phyloP scores from a whole-genome alignment of 2,888 invertebrate genomes.

The Zygothrica quintamaculata region DNA sequence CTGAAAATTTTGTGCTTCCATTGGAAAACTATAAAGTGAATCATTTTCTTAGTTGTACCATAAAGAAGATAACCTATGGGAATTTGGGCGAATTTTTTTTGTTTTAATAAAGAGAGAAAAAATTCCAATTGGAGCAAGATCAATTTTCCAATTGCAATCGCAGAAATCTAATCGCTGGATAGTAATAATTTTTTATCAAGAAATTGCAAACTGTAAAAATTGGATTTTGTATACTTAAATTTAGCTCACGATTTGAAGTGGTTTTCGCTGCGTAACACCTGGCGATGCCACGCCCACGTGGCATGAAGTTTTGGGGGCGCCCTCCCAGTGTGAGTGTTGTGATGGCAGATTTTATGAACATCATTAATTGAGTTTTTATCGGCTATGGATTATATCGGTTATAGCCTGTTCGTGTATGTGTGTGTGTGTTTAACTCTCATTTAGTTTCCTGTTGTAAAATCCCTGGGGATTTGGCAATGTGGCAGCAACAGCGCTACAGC shows the following conservation, averaged over 20 bases:
- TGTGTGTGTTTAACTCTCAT: slow-evolving; percentile 6
- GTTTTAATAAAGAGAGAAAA: too few relatives aligned
- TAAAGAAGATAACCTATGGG: too few relatives aligned
- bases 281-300: slow-evolving; percentile 15
- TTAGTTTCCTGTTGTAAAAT: slow-evolving; percentile 38
- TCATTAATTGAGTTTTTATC: slow-evolving; percentile 76
- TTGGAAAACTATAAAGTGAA: too few relatives aligned
- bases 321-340: slow-evolving; percentile 24
- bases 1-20: too few relatives aligned
- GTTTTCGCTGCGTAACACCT: slow-evolving; percentile 10
- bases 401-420: slow-evolving; percentile 3
- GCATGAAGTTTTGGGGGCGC: background rate
- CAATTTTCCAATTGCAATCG: too few relatives aligned
- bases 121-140: too few relatives aligned
- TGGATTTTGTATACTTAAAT: background rate
- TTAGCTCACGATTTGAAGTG: slow-evolving; percentile 14
- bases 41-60: too few relatives aligned
- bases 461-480: slow-evolving; percentile 49
- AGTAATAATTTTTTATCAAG: background rate
- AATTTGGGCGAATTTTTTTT: too few relatives aligned
- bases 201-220: background rate
- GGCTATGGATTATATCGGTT: slow-evolving; percentile 60
- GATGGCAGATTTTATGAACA: slow-evolving; percentile 48
- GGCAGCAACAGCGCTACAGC: too few relatives aligned
- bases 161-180: too few relatives aligned